Percentiles rank a stretch among this genome's conserved stretches.
Conservation (phyloP, 1,140 invertebrate species). For the Dreissena polymorpha region DNA sequence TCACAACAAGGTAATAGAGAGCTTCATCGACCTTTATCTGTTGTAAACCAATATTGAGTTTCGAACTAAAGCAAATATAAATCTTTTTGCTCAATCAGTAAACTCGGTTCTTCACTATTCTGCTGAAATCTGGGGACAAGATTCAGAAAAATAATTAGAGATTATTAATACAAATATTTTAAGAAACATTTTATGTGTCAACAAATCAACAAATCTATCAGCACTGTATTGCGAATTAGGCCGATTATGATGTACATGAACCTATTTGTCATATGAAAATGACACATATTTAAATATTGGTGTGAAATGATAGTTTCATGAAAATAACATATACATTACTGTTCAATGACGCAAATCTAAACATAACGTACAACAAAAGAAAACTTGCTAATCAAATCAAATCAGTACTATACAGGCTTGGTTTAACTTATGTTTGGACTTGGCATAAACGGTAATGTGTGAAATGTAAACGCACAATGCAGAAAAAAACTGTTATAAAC, state of each 20-base stretch:
- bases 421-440: background rate
- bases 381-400: background rate
- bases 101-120: conserved; percentile 2
- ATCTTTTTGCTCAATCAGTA: conserved; percentile 18
- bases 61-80: background rate
- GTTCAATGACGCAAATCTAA: too few relatives aligned
- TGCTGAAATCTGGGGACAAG: conserved; percentile 6
- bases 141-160: conserved; percentile 14
- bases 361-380: background rate
- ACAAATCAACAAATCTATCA: conserved; percentile 10
- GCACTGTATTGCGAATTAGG: conserved; percentile 31
- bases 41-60: conserved; percentile 14
- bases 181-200: conserved; percentile 19
- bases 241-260: background rate
- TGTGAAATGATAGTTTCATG: background rate
- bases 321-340: background rate
- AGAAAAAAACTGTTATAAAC: too few relatives aligned
- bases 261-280: background rate
- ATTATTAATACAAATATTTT: conserved; percentile 12
- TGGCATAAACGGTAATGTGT: too few relatives aligned
- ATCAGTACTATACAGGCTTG: background rate
- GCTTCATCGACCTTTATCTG: conserved; percentile 1
- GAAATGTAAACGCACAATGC: too few relatives aligned
- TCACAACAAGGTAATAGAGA: conserved; percentile 3
- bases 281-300: background rate